phyloP scores from a whole-genome alignment of 2,888 invertebrate genomes.

The Lasioglossum leucozonium region DNA sequence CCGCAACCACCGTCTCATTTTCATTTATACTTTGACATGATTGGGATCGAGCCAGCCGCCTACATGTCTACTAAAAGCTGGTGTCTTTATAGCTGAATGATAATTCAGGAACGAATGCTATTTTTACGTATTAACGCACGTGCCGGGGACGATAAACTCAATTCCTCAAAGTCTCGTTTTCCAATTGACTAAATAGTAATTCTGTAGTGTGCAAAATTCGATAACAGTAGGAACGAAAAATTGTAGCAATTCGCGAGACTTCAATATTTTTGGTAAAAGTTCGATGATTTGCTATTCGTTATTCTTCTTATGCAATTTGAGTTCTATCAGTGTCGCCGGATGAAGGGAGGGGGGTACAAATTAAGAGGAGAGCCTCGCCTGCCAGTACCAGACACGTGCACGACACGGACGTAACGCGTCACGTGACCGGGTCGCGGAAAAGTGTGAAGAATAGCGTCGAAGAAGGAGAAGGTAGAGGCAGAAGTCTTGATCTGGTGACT shows the following conservation, averaged over 20 bases:
- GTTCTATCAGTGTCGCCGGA: neutral
- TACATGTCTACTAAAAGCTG: constrained; percentile 47
- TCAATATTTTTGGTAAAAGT: neutral
- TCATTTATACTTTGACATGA: constrained; percentile 60
- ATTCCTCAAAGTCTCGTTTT: neutral
- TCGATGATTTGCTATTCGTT: neutral
- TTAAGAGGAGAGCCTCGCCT: too few species aligned
- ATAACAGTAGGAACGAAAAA: neutral
- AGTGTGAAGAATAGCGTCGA: too few species aligned
- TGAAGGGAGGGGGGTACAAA: too few species aligned
- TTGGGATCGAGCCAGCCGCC: constrained; percentile 61
- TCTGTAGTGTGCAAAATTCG: too few species aligned
- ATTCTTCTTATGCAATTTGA: neutral
- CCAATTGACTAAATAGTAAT: neutral
- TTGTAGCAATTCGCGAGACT: neutral
- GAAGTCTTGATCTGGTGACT: too few species aligned
- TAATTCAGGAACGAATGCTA: constrained; percentile 37
- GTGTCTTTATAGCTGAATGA: constrained; percentile 37
- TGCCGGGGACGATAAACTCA: constrained; percentile 29
- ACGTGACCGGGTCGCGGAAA: too few species aligned
- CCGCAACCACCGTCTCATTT: constrained; percentile 29
- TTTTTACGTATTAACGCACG: constrained; percentile 45
- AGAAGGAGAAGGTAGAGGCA: too few species aligned
- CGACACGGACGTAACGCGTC: too few species aligned
- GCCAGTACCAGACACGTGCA: too few species aligned